Base-by-base conservation (phyloP, 1,140 invertebrate species). In the Zaprionus tsacasi region DNA sequence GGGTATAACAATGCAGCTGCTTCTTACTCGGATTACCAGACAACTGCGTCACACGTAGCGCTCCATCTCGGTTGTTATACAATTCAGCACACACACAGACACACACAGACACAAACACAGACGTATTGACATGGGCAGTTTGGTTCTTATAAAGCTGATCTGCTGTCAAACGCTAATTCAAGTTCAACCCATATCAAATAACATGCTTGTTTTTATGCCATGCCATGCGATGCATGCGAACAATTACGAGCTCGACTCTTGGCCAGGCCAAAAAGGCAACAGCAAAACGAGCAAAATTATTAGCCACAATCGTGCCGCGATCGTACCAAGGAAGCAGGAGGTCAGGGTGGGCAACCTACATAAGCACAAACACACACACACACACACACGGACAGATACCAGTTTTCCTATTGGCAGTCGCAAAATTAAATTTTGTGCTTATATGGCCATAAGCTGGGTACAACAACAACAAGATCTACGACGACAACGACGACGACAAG, bases 111-210 rank as follows among this genome's bases (percentile, higher is more conserved):
- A 21, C 1, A 70, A 11, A 70, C 8, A 50, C 13, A 56, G 11
- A 56, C 13, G 12, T 60, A 66, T 66, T 38, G 61, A 73, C 56
- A 71, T 66, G 48, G 63, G 33, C 57, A 66, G 52, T 72, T 65
- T 70, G 50, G 74, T 71, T 87, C 85, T 88, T 83, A 82, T 72
- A 85, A 88, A 83, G 76, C 81, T 64, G 70, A 89, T 74, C 74
- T 78, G 86, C 85, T 89, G 85, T 89, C 86, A 89, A 89, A 89
- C 86, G 81, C 76, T 90, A 86, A 89, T 90, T 89, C 85, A 89
- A 89, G 85, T 86, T 89, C 85, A 90, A 81, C 60, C 86, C 85
- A 90, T 89, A 88, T 89, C 86, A 81, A 85, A 88, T 88, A 85
- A 85, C 85, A 85, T 69, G 76, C 79, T 88, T 87, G 79, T 76